These are phyloP conservation scores for Hyposmocoma kahamanoa DNA, from an alignment of 1,140 invertebrate genomes.

Conservation along the genomic window DNA sequence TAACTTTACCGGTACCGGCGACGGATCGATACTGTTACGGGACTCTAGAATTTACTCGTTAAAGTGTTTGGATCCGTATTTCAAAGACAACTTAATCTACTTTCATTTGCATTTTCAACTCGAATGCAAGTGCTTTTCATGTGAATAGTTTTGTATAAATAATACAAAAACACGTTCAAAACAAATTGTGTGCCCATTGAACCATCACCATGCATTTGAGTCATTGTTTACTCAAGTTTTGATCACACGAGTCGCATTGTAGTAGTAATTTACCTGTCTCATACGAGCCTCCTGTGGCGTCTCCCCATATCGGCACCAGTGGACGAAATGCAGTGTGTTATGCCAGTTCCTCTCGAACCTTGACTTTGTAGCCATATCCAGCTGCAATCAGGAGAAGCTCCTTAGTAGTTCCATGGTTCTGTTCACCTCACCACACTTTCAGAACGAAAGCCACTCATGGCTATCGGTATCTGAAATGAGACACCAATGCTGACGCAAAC, in stretches of 20 bases:
- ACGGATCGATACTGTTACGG: conserved; percentile 14
- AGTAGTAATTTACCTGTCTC: conserved; percentile 74
- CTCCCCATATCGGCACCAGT: conserved; percentile 80
- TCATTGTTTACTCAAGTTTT: no score
- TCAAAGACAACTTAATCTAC: no score
- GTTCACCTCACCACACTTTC: conserved; percentile 29
- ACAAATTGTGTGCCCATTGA: no score
- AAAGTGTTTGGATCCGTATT: no score
- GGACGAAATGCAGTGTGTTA: conserved; percentile 80
- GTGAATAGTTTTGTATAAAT: no score
- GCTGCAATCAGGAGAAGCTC: conserved; percentile 72
- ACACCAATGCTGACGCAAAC: conserved; percentile 67
- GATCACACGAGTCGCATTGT: no score
- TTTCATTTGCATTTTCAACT: no score
- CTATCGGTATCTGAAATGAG: conserved; percentile 67
- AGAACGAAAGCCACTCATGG: conserved; percentile 62
- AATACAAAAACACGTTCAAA: no score
- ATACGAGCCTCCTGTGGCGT: conserved; percentile 77
- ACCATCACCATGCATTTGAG: no score
- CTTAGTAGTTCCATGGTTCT: conserved; percentile 63
- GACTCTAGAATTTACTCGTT: conserved; percentile 27
- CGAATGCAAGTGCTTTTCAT: no score
- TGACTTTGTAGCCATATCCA: conserved; percentile 72
- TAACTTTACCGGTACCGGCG: no score
- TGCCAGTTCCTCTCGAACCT: conserved; percentile 78